Evolutionary conservation across 2,113 vertebrate species (phyloP).

Genomic region (Clupea harengus): DNA sequence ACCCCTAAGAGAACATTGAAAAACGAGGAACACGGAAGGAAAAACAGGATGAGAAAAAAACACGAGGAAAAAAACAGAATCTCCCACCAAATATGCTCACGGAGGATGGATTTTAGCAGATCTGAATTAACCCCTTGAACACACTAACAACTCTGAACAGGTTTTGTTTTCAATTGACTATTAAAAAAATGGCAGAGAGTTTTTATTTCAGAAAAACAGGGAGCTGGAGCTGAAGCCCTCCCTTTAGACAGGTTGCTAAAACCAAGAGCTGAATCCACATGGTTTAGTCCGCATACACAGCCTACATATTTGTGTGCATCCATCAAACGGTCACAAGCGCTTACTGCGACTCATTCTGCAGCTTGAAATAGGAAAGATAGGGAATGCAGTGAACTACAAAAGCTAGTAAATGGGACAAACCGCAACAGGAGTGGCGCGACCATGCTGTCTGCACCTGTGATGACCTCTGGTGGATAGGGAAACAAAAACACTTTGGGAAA

Average conservation of each 20-base stretch:
- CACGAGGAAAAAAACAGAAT: neutral
- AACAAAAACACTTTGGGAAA: neutral
- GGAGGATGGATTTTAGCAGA: neutral
- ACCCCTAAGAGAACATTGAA: neutral
- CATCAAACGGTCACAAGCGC: neutral
- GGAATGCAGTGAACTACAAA: neutral
- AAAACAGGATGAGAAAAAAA: neutral
- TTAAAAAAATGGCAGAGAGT: neutral
- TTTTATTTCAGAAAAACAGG: neutral
- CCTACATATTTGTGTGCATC: constrained; percentile 1
- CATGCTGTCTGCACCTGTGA: neutral
- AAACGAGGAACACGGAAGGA: neutral
- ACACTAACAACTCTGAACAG: neutral
- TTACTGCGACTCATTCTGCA: neutral
- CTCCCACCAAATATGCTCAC: neutral
- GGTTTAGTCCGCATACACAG: neutral
- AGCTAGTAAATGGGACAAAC: neutral
- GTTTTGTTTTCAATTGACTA: neutral
- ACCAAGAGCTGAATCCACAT: neutral
- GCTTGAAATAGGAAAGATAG: neutral
- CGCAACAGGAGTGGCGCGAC: neutral
- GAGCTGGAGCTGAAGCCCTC: too few species aligned
- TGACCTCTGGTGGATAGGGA: neutral
- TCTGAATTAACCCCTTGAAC: neutral
- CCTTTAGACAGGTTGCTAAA: neutral